Conservation (phyloP, 2,113 vertebrate genomes). For the Barbus barbus region DNA sequence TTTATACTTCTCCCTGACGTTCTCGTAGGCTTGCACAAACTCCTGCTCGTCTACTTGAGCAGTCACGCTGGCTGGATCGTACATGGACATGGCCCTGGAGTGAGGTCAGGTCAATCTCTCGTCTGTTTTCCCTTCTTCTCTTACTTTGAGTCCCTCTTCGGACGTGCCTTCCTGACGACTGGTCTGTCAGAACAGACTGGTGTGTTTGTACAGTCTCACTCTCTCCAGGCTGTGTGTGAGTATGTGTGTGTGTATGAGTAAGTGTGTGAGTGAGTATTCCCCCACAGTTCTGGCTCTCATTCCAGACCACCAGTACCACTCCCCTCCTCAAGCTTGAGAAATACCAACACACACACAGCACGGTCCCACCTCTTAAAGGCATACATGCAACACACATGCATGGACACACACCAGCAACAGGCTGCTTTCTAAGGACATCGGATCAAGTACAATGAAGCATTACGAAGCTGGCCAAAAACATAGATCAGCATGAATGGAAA, state of each 20-base stretch:
- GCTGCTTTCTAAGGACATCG: slow-evolving; percentile 31
- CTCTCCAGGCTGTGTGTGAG: slow-evolving; percentile 26
- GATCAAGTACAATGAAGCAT: background rate
- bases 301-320: slow-evolving; percentile 70
- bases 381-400: slow-evolving; percentile 49
- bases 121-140: slow-evolving; percentile 32
- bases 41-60: slow-evolving; percentile 82
- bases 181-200: slow-evolving; percentile 27
- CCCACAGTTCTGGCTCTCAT: slow-evolving; percentile 66
- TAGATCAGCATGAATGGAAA: background rate
- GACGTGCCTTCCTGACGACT: slow-evolving; percentile 32
- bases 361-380: slow-evolving; percentile 77
- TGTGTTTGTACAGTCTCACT: slow-evolving; percentile 43
- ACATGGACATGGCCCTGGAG: slow-evolving; percentile 67
- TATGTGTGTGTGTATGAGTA: slow-evolving; percentile 50
- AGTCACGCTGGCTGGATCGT: slow-evolving; percentile 68
- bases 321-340: slow-evolving; percentile 72
- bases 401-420: slow-evolving; percentile 42
- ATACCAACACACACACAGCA: slow-evolving; percentile 65
- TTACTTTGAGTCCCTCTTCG: slow-evolving; percentile 40
- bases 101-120: slow-evolving; percentile 51
- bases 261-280: slow-evolving; percentile 51
- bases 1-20: slow-evolving; percentile 90
- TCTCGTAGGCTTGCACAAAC: slow-evolving; percentile 89
- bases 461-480: background rate